Evolutionary conservation across 1,140 invertebrate genomes (phyloP), one percentile per base, ranked within the genome.

Genomic region (Pachyrhynchus sulphureomaculatus): DNA sequence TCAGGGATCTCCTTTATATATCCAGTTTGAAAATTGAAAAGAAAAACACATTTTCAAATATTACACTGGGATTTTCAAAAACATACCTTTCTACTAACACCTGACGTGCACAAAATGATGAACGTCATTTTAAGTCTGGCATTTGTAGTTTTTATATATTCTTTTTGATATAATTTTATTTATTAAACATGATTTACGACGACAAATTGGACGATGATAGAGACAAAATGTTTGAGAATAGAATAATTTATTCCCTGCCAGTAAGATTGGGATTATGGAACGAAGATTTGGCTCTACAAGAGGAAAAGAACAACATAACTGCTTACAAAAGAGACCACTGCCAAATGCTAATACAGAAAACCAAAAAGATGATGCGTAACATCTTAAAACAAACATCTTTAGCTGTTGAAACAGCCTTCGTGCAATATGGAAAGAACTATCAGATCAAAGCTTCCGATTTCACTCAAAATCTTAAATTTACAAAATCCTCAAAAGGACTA

Each of bases 231-330:
- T 70, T 57, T n/a, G 66, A 72, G 63, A 73, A 73, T 45, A 55
- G 71, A 6, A 65, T 70, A 17, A 68, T 70, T 23, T 73, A 71
- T 45, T 67, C 66, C 2, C 34, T 71, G 6, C 72, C 71, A 10
- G 70, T 68, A 8, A 54, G 62, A 33, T 24, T 72, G 18, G 70
- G 68, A n/a, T 63, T 72, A 32, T 76, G 74, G 74, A 67, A 72
- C 44, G 68, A 73, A 51, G 72, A 74, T 41, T 45, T 71, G 17
- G 68, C 65, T 26, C 45, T 72, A 4, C 39, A 66, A 33, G 72
- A 75, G 44, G 69, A 72, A 18, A 63, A 72, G 29, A 53, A 60
- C 17, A 39, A 45, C 18, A 53, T 71, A 9, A 68, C 68, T 2
- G 62, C 66, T 29, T 75, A 72, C 62, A 72, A 75, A 55, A 67